These are phyloP conservation scores for Oryzias melastigma DNA, from an alignment of 2,113 vertebrate species.

Conservation along the genomic window DNA sequence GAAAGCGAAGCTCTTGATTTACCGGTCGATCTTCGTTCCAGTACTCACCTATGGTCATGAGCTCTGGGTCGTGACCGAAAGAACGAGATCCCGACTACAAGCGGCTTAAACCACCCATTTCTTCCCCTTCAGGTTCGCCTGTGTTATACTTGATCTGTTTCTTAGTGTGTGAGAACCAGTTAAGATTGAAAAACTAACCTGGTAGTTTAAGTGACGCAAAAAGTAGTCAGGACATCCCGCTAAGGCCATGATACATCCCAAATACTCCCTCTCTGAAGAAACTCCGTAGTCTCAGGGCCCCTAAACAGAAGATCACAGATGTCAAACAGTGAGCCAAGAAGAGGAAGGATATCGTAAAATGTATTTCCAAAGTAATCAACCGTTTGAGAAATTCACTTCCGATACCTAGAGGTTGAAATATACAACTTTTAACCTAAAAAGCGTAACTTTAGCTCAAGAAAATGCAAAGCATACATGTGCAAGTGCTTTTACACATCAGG, in stretches of 20 bases:
- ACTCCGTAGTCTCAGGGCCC: conserved; percentile 51
- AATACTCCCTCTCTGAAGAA: conserved; percentile 57
- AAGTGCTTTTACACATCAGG: conserved; percentile 32
- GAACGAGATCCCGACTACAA: too few species aligned
- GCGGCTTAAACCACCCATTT: too few species aligned
- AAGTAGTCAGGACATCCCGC: conserved; percentile 90
- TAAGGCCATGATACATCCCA: conserved; percentile 81
- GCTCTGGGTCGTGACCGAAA: too few species aligned
- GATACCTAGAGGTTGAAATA: too few species aligned
- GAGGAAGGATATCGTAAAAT: not conserved
- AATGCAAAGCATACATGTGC: conserved; percentile 34
- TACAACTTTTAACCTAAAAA: conserved; percentile 4
- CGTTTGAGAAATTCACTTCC: not conserved
- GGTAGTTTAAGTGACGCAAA: conserved; percentile 82
- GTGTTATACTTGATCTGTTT: too few species aligned
- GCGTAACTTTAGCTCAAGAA: conserved; percentile 11
- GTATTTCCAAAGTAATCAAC: not conserved
- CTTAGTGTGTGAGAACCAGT: not conserved
- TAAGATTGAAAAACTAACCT: conserved; percentile 61
- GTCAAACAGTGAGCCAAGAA: not conserved
- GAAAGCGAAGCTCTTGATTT: too few species aligned
- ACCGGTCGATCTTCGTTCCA: too few species aligned
- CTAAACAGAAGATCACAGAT: conserved; percentile 11
- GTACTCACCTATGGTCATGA: too few species aligned
- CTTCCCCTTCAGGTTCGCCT: too few species aligned